These are phyloP conservation scores for Atrichornis clamosus DNA, from an alignment of 2,113 vertebrate genomes.

Conservation along the genomic window DNA sequence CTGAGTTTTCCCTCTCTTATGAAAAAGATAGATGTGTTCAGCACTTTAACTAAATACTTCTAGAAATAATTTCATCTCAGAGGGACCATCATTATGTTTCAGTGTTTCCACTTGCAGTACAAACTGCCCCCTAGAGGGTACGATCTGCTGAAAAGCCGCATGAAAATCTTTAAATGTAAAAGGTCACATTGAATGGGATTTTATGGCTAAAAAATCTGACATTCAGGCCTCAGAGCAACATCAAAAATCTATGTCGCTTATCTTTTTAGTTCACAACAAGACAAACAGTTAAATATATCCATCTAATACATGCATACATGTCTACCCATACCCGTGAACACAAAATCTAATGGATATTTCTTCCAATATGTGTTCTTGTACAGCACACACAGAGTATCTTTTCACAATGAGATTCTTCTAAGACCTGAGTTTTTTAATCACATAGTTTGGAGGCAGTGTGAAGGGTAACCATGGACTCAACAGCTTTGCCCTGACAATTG, in stretches of 20 bases:
- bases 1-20: neutral
- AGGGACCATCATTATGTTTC: fast-evolving
- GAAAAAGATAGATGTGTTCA: neutral
- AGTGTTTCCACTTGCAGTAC: neutral
- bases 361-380: neutral
- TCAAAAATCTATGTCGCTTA: neutral
- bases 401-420: neutral
- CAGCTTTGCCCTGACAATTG: neutral
- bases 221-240: neutral
- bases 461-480: neutral
- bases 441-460: neutral
- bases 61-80: neutral
- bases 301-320: too few relatives aligned
- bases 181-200: neutral
- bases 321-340: neutral
- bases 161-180: neutral
- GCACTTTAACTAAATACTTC: neutral
- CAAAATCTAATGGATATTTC: neutral
- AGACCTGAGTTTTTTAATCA: neutral
- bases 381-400: neutral
- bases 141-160: neutral
- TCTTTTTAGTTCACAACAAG: neutral
- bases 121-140: neutral
- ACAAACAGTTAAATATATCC: neutral
- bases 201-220: neutral